phyloP scores from a whole-genome alignment of 2,797 vertebrate genomes.

The Sternotherus odoratus region DNA sequence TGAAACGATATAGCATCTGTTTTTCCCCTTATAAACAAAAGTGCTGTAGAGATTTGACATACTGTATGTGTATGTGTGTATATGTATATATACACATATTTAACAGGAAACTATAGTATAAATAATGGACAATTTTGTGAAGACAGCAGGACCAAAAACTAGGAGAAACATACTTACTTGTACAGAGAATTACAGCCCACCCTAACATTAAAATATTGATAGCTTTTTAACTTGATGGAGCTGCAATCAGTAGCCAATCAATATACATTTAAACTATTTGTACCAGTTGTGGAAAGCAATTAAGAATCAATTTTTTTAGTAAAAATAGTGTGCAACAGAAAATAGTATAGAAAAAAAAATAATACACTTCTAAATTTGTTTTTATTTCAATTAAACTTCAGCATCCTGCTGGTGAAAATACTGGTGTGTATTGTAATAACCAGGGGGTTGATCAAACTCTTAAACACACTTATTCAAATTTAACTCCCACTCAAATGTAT shows the following conservation, averaged over 20 bases:
- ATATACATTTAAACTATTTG: slow-evolving; percentile 32
- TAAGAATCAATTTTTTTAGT: slow-evolving; percentile 26
- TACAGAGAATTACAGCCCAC: background rate
- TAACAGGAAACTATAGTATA: background rate
- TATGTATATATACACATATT: too few species aligned
- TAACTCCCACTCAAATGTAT: background rate
- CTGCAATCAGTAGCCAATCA: slow-evolving; percentile 35
- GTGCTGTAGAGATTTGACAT: background rate
- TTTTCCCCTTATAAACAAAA: slow-evolving; percentile 15
- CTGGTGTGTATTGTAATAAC: background rate
- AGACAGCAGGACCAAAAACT: background rate
- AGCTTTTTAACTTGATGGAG: background rate
- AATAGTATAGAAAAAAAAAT: slow-evolving; percentile 19
- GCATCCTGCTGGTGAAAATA: background rate
- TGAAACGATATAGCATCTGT: background rate
- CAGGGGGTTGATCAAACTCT: background rate
- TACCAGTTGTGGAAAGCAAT: slow-evolving; percentile 22
- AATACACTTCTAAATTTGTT: background rate
- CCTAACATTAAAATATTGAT: background rate
- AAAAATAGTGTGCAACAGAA: slow-evolving; percentile 49
- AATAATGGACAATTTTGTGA: background rate
- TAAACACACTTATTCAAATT: background rate
- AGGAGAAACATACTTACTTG: background rate
- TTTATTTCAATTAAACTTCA: background rate
- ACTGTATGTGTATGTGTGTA: background rate